Conservation (phyloP, 2,888 invertebrate genomes). For the Apamea crenata region DNA sequence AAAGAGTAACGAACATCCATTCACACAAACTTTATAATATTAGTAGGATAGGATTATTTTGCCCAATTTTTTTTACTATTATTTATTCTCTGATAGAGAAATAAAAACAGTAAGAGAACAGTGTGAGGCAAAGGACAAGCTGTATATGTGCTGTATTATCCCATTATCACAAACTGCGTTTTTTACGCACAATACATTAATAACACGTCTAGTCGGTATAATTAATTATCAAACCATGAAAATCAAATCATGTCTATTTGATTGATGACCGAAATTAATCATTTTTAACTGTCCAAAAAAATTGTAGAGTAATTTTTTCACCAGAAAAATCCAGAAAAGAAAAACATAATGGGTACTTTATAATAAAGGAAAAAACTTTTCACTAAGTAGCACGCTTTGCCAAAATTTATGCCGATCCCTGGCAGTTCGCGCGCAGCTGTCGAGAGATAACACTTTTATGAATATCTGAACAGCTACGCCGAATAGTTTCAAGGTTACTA, state of each 20-base stretch:
- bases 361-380: neutral
- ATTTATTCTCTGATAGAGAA: no score
- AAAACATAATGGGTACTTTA: neutral
- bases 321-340: neutral
- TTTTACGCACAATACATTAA: neutral
- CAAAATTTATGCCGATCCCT: slow-evolving; percentile 36
- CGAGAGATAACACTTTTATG: slow-evolving; percentile 52
- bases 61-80: no score
- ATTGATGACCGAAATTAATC: neutral
- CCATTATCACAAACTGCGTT: no score
- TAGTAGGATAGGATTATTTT: no score
- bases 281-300: neutral
- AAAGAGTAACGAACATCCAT: no score
- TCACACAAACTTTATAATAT: no score
- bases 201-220: neutral
- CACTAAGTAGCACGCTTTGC: slow-evolving; percentile 22
- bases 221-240: neutral
- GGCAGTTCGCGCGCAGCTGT: slow-evolving; percentile 38
- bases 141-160: no score
- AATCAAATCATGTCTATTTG: neutral
- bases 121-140: no score
- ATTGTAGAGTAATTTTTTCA: neutral
- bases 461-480: slow-evolving; percentile 49
- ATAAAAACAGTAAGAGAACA: no score
- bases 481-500: slow-evolving; percentile 38